Evolutionary conservation across 2,797 vertebrate genomes (phyloP), one percentile per base, ranked within the genome.

Genomic region (Lepidocolaptes lacrymiger): DNA sequence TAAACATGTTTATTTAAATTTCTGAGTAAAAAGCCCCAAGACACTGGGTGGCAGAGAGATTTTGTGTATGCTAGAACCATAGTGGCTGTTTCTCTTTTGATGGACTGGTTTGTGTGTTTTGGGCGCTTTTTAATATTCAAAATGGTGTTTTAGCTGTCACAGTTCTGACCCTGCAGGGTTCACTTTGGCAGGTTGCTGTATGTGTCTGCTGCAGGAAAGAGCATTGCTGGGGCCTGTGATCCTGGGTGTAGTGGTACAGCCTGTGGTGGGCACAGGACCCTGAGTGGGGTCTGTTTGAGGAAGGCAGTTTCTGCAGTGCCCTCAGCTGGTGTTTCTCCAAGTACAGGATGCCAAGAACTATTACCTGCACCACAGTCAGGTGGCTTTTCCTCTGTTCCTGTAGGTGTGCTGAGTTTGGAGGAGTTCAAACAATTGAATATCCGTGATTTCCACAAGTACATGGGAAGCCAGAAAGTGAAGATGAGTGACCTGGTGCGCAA

Each of bases 401-500:
- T 85, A 99, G 99, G 99, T 85, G 98, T 99, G 89, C 97, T 99
- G 90, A 99, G 98, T 95, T 97, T 99, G 92, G 99, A 99, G 89
- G 99, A 99, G 95, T 99, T 99, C 97, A 98, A 98, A 84, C 98
- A 96, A 49, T 97, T 99, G 96, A 99, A 99, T 93, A 98, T 98
- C n/a, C 98, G 98, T 37, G 99, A 99, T 77, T 99, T 99, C 97
- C 99, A 99, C 98, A 98, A 98, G 83, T 99, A 99, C 93, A 98
- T 99, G 96, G 97, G 98, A 81, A 98, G 98, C 95, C 98, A 96
- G 46, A 98, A 99, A 27, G 98, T 99, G 36, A 98, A 99, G 95
- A 98, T 98, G 97, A 99, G 98, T 18, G 99, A 99, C 97, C 89
- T 99, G 96, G 99, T 99, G 93, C 98, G 99, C 81, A 99, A 99